Evolutionary conservation across 2,888 invertebrate genomes (phyloP).

Genomic region (Andrena praecox): DNA sequence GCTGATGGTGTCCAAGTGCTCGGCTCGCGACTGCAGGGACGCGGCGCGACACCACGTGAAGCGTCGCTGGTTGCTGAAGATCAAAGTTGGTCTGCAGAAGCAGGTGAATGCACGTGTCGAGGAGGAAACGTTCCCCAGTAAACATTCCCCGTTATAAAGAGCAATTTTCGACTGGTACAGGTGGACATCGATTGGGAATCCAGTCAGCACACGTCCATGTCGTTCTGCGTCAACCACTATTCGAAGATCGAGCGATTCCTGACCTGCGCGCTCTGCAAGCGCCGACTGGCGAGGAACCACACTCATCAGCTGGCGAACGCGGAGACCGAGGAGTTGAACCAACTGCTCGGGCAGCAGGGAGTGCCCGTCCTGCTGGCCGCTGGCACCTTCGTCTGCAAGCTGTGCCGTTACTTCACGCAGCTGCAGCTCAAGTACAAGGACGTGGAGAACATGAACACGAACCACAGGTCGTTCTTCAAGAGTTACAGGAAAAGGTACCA

Average conservation of each 20-base stretch:
- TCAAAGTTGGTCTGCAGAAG: slow-evolving; percentile 81
- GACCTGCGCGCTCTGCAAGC: slow-evolving; percentile 91
- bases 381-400: slow-evolving; percentile 92
- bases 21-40: slow-evolving; percentile 81
- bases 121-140: neutral
- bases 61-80: slow-evolving; percentile 84
- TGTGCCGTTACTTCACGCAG: slow-evolving; percentile 92
- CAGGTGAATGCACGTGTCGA: slow-evolving; percentile 70
- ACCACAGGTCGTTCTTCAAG: slow-evolving; percentile 86
- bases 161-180: slow-evolving; percentile 68
- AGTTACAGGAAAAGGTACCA: slow-evolving; percentile 88
- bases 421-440: slow-evolving; percentile 88
- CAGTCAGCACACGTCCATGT: slow-evolving; percentile 81
- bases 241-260: slow-evolving; percentile 90
- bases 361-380: slow-evolving; percentile 90
- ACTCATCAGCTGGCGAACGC: slow-evolving; percentile 89
- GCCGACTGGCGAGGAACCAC: slow-evolving; percentile 91
- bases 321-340: slow-evolving; percentile 86
- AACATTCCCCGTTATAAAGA: too few relatives aligned
- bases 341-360: slow-evolving; percentile 86
- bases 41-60: slow-evolving; percentile 83
- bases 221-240: slow-evolving; percentile 88
- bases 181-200: slow-evolving; percentile 85
- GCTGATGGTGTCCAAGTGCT: slow-evolving; percentile 81
- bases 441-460: slow-evolving; percentile 84